Evolutionary conservation across 2,888 invertebrate species (phyloP).

Genomic region (Andricus quercusramuli): DNA sequence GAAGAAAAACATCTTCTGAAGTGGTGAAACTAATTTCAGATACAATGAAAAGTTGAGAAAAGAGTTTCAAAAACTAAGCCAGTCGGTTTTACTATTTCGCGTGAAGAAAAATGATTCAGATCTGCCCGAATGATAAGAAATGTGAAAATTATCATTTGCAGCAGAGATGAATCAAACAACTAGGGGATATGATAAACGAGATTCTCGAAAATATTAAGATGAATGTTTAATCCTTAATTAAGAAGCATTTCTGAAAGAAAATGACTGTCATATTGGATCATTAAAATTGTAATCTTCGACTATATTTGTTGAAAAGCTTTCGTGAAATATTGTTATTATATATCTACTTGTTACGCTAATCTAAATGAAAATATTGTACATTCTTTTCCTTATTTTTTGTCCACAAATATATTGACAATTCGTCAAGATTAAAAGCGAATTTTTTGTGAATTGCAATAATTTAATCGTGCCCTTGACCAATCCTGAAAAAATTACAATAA

Average conservation of each 20-base stretch:
- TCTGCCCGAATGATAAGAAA: not conserved
- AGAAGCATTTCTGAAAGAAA: constrained; percentile 2
- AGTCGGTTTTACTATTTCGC: not conserved
- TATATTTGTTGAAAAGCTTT: constrained; percentile 14
- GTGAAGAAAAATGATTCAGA: not conserved
- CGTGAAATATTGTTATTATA: constrained; percentile 16
- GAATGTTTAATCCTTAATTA: constrained; percentile 19
- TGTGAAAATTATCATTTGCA: not conserved
- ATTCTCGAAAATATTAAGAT: not conserved
- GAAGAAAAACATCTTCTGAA: not conserved
- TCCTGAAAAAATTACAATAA: too few species aligned
- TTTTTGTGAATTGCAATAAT: not conserved
- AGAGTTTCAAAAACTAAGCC: too few species aligned
- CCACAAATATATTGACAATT: constrained; percentile 12
- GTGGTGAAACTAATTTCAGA: not conserved
- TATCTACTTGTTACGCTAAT: constrained; percentile 15
- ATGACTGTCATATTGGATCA: constrained; percentile 1
- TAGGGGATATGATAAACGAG: not conserved
- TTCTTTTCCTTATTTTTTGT: not conserved
- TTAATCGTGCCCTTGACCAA: too few species aligned
- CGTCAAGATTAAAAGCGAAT: constrained; percentile 3
- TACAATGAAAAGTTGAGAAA: not conserved
- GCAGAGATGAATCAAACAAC: not conserved
- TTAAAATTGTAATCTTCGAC: constrained; percentile 10
- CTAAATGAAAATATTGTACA: constrained; percentile 12